Evolutionary conservation across 1,140 invertebrate species (phyloP), one percentile per base, ranked within the genome.

Genomic region (Heliconius eleuchia): DNA sequence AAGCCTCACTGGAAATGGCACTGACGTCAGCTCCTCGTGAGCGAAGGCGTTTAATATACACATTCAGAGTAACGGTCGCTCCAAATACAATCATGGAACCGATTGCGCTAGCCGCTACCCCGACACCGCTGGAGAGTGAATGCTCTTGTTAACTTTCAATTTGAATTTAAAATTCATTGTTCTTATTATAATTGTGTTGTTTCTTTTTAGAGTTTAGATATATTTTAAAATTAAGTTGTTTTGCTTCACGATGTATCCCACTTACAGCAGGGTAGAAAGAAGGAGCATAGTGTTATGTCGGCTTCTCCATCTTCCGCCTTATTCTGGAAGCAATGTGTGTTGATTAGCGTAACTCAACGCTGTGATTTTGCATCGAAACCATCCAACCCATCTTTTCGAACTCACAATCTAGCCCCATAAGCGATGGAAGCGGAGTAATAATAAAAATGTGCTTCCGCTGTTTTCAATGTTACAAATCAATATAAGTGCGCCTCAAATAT

Each of bases 31-130:
- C 30, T 70, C 19, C 50, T 52, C 50, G 50, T 19, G 50, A 80
- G 78, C 75, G 81, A 81, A 78, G 73, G 74, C 76, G 66, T 74
- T 70, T 78, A 76, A 70, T 70, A 78, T 74, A 74, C 60, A 16
- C 77, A 77, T 74, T 66, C 39, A 39, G 74, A 27, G 52, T 80
- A 83, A 81, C 83, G 77, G 86, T 78, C 71, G 86, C 30, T 80
- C 84, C 39, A 83, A 83, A 87, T 86, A 83, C 83, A 87, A 84
- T 37, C 66, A 83, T 83, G 50, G 79, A 76, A 81, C 73, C 46
- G 60, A 52, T 83, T 80, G 74, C 79, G 74, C 37, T 74, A 73
- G 39, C 19, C 55, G 55, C 55, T 8, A 11, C 19, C 55, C n/a
- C 34, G 34, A 6, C 19, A 23, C 55, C n/a, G n/a, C 60, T 30